Evolutionary conservation across 2,888 invertebrate genomes (phyloP), one percentile per base, ranked within the genome.

Genomic region (Meganola albula): DNA sequence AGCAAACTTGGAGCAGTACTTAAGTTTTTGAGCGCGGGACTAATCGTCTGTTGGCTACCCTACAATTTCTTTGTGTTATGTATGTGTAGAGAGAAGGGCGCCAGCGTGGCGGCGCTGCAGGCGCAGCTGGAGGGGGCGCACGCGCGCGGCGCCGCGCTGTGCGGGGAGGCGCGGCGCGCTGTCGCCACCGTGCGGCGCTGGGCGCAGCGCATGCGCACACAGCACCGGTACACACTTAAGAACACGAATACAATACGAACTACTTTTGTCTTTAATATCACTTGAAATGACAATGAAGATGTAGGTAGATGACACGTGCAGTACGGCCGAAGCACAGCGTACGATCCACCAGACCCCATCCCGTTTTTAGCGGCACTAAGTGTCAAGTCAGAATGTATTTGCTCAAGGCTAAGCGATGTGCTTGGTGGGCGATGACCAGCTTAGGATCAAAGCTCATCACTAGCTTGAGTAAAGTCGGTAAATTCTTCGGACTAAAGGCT

Each of bases 71-170:
- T n/a, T n/a, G n/a, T n/a, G n/a, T n/a, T n/a, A 6, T 4, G 10
- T 24, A 12, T 11, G 22, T 24, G 8, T 24, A 77, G 75, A 10
- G 61, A 67, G 40, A 59, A 67, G 37, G 50, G 42, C 9, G 20
- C 34, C 12, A 32, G 31, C 2, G 58, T 54, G 23, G 9, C 29
- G 2, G 48, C 43, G 51, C 47, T 79, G 47, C 63, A 65, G 43
- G 27, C 33, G 6, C 56, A 70, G 55, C 49, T 82, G 48, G 43
- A 48, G 23, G 58, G 53, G 37, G 78, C 79, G 48, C 72, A 67
- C 24, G 44, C 37, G 48, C 74, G 72, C 40, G 72, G 80, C 48
- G 65, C 71, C 1, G 55, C 37, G 62, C 67, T 82, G 43, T 74
- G 78, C 55, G 63, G 24, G 3, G 69, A 72, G 45, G 63, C 73